Evolutionary conservation across 2,113 vertebrate species (phyloP), one percentile per base, ranked within the genome.

Genomic region (Nycticryphes semicollaris): DNA sequence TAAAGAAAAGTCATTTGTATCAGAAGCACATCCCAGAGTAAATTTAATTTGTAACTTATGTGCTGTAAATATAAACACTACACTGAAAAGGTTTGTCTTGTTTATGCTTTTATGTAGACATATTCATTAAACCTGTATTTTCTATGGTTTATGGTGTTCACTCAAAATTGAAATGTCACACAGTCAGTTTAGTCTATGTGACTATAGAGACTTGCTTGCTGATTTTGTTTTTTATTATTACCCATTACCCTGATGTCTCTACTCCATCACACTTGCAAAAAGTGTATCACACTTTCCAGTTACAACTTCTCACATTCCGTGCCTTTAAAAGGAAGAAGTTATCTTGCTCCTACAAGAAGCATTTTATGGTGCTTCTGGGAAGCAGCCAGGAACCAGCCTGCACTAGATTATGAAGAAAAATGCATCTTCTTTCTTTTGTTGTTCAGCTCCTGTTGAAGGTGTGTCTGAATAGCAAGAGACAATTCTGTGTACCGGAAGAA

Each of bases 161-260:
- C 68, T 96, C 68, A 85, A 70, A 96, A 93, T 47, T 70, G 78
- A 67, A 96, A 66, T 91, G 85, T 64, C 80, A 78, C 66, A 53
- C 64, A 93, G 70, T 84, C 73, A 86, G 81, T 93, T 93, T 96
- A 72, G 70, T 81, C 78, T 97, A 77, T 89, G 66, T 59, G 69
- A 89, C 92, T 90, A 79, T 7, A 79, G 95, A 95, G 94, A 92
- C 47, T 77, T 91, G 13, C 62, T 92, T 94, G 80, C 57, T 94
- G 94, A 73, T 94, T 96, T 85, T 89, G 31, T 54, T 95, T 85
- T 97, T 95, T 84, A 91, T 96, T 94, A 95, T 97, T 93, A 79
- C 73, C 66, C 70, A 77, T 94, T 97, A 95, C 12, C 27, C 39
- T 89, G 80, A 90, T 90, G 90, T 89, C 15, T 92, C 23, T 64